Conservation (phyloP, 2,113 vertebrate species). For the Chloropsis hardwickii region DNA sequence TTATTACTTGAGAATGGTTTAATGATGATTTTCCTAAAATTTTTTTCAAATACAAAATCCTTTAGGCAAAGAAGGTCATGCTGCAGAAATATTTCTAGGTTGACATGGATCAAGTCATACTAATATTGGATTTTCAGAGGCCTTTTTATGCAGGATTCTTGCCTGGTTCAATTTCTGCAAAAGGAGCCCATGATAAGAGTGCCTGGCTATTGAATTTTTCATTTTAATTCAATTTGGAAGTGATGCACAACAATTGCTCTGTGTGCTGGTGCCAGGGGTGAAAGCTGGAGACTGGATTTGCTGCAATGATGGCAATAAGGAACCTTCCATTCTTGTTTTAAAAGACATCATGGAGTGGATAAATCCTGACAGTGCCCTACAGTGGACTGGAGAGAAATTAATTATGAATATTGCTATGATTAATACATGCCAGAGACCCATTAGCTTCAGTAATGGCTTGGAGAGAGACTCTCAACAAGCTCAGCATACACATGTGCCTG, state of each 20-base stretch:
- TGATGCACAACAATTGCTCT: neutral
- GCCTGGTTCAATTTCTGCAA: neutral
- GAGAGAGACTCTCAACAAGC: neutral
- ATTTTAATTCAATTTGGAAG: neutral
- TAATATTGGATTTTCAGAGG: neutral
- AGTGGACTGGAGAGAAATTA: neutral
- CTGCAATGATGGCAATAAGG: neutral
- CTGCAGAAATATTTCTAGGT: neutral
- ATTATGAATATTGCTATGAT: conserved; percentile 2
- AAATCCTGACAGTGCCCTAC: neutral
- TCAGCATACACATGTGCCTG: neutral
- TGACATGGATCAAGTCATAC: neutral
- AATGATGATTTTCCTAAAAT: neutral
- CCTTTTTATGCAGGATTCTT: neutral
- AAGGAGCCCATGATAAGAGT: neutral
- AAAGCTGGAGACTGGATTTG: neutral
- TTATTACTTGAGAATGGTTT: neutral
- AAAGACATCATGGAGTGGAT: neutral
- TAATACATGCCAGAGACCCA: neutral
- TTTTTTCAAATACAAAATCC: neutral
- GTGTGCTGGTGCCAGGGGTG: neutral
- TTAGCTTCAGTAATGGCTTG: neutral
- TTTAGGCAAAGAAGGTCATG: neutral
- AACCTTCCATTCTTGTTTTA: rapidly evolving
- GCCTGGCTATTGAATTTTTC: neutral